Percentiles rank a stretch among this genome's conserved stretches.
These are phyloP conservation scores for Syndactyla subalaris DNA, from an alignment of 2,797 vertebrate species.

Conservation along the genomic window DNA sequence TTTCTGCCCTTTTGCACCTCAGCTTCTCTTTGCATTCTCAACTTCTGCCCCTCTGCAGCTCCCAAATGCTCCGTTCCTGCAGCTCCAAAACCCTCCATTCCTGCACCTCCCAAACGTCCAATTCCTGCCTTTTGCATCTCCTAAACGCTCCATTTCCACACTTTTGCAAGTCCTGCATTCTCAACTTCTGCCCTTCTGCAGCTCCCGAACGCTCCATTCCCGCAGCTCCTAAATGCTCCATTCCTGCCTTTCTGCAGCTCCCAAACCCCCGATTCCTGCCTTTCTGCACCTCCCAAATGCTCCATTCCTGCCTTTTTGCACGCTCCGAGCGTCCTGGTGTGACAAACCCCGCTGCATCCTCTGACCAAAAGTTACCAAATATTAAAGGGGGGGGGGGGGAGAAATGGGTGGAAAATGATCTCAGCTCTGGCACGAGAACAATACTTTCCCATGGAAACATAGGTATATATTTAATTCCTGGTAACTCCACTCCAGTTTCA, in stretches of 20 bases:
- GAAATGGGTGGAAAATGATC: conserved; percentile 72
- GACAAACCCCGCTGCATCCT: conserved; percentile 56
- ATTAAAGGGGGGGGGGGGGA: neutral
- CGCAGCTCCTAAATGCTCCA: neutral
- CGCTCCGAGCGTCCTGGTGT: neutral
- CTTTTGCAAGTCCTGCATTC: neutral
- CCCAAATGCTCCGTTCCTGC: neutral
- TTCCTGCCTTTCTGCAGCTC: neutral
- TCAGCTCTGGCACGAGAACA: conserved; percentile 68
- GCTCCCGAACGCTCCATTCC: neutral
- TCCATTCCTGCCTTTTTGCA: neutral
- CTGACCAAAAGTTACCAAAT: conserved; percentile 69
- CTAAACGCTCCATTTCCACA: neutral
- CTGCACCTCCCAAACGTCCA: neutral
- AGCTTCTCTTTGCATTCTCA: neutral
- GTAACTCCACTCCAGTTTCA: conserved; percentile 73
- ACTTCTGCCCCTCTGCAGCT: neutral
- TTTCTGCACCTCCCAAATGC: neutral
- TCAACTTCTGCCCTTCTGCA: neutral
- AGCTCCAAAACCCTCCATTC: neutral
- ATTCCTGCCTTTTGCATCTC: neutral
- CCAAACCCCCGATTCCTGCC: neutral
- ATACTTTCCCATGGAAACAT: conserved; percentile 74
- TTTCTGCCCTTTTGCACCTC: neutral
- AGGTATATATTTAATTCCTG: conserved; percentile 75